Evolutionary conservation across 2,888 invertebrate genomes (phyloP), one percentile per base, ranked within the genome.

Genomic region (Daptonema setosum): DNA sequence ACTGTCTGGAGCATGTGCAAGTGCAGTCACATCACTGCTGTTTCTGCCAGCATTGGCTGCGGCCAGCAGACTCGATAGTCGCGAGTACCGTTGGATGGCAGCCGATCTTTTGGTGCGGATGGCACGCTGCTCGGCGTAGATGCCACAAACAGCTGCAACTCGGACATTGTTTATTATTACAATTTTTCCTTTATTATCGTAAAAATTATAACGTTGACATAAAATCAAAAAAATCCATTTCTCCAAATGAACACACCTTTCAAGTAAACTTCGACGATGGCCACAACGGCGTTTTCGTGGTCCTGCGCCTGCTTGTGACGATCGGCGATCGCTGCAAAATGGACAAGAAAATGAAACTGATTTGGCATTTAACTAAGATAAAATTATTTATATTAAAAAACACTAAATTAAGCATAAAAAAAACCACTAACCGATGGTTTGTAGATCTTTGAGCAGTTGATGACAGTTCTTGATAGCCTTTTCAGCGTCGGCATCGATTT

Each of bases 111-210:
- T 87, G 0, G 88, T 83, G 59, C 88, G 74, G 57, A 87, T 79
- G 1, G 87, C 86, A 72, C 83, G 85, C 61, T 87, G 82, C 71
- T 88, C 85, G 56, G 84, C 81, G 71, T 87, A 87, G 58, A 87
- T 80, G 69, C 83, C 83, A 63, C 86, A 85, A 0, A 90, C 85
- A 59, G 78, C 78, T 73, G 63, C n/a, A 67, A 66, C 17, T n/a
- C n/a, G n/a, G n/a, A n/a, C n/a, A n/a, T n/a, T n/a, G n/a, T n/a
- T n/a, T n/a, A n/a, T n/a, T n/a, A n/a, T n/a, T n/a, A n/a, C n/a
- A n/a, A n/a, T n/a, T n/a, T n/a, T n/a, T n/a, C n/a, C n/a, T n/a
- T n/a, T n/a, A n/a, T n/a, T n/a, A n/a, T n/a, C n/a, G n/a, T n/a
- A n/a, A n/a, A n/a, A n/a, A n/a, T n/a, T n/a, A n/a, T n/a, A n/a